Base-by-base conservation (phyloP, 1,140 invertebrate genomes). In the Oreohelix idahoensis region DNA sequence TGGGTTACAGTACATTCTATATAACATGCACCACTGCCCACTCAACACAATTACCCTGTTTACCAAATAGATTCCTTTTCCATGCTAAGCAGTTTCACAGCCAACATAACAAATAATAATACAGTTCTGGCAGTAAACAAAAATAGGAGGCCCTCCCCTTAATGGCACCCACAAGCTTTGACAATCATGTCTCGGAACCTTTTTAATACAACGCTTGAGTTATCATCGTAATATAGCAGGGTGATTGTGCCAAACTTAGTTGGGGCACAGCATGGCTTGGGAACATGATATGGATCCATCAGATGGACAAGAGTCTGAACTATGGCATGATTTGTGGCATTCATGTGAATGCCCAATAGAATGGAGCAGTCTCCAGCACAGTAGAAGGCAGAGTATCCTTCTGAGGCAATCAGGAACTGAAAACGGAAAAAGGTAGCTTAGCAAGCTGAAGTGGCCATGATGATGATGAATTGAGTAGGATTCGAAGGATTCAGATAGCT, bases 281-380 rank as follows among this genome's bases (percentile, higher is more conserved):
- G 92, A 2, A 95, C 92, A 26, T 89, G 84, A 38, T 80, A 94
- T 0, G 97, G 97, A 86, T 93, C 93, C 84, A 95, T 91, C 71
- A 94, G 92, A 82, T 95, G 94, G 23, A 95, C 93, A 66, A 95
- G 93, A 80, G 94, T 94, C 85, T 95, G 94, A 73, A 96, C 93
- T 51, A 95, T 95, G 35, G 95, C 95, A 86, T 96, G 95, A 90
- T 96, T 96, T n/a, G 95, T 95, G 0, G 94, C 94, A 74, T 93
- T 93, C 88, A 93, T 93, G 84, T 94, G 92, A 42, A 93, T 90
- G 11, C 92, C 93, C 53, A 94, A 85, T 0, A 94, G 94, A 63
- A 94, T 94, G 23, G 93, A 87, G 89, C 95, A 96, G 49, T 94
- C 92, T 0, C 95, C 95, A 73, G 92, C 91, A 88, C 95, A 96